A percentile compares a stretch with the other conserved stretches of the same genome.
phyloP scores from a whole-genome alignment of 2,113 vertebrate species.

The Bothrops jararaca region DNA sequence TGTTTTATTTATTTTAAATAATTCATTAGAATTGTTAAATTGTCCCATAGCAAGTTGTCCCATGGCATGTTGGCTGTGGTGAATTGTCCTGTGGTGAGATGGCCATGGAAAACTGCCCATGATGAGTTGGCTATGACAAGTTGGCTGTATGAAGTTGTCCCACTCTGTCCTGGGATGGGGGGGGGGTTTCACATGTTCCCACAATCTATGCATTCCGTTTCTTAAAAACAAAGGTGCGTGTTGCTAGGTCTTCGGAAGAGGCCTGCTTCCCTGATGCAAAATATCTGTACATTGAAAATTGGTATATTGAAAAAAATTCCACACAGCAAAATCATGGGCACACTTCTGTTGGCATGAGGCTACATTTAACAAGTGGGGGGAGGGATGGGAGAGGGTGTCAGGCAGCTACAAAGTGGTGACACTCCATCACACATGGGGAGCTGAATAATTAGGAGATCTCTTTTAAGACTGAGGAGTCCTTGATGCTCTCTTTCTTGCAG shows the following conservation, averaged over 20 bases:
- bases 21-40: too few species aligned
- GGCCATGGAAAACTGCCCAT: too few species aligned
- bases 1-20: too few species aligned
- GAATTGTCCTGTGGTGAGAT: too few species aligned
- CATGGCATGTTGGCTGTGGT: too few species aligned
- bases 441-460: neutral
- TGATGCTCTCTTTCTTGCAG: neutral
- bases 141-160: too few species aligned
- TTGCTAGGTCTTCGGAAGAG: neutral
- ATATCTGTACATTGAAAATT: neutral
- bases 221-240: neutral
- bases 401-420: neutral
- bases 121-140: too few species aligned
- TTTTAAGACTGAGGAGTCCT: neutral
- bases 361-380: neutral
- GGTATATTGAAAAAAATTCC: neutral
- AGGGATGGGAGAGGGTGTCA: neutral
- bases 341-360: neutral
- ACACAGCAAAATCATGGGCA: neutral
- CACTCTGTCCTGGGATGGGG: too few species aligned
- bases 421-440: neutral
- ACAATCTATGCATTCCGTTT: neutral
- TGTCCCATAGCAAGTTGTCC: too few species aligned
- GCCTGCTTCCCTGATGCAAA: neutral
- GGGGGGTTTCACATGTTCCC: neutral